Evolutionary conservation across 2,888 invertebrate genomes (phyloP), one percentile per base, ranked within the genome.

Genomic region (Cristatella mucedo): DNA sequence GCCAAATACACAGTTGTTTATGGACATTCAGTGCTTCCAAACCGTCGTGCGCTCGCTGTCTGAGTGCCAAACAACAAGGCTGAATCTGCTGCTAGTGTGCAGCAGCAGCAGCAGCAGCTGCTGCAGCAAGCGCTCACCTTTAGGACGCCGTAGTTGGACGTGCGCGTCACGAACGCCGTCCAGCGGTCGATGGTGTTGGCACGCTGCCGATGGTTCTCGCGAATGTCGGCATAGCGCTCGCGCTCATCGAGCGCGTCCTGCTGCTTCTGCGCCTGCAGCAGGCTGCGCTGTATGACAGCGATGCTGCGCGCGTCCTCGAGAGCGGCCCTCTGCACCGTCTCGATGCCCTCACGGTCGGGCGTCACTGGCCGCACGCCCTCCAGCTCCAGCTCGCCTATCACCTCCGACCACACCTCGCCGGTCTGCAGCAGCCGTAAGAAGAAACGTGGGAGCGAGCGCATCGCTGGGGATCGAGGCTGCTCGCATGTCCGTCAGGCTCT

Each of bases 371-470:
- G 49, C 1, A 65, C 52, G 3, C 52, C 46, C 41, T 66, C 64
- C 31, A 46, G 47, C 29, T 55, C 52, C 18, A 66, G 46, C 46
- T 66, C 66, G 16, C 46, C 46, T 21, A 59, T 52, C 2, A 56
- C 49, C 46, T 66, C 66, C 15, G 53, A 54, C 62, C 63, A 64
- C n/a, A 66, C 64, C 40, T 66, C 65, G 29, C 65, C 63, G 49
- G 59, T 49, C 59, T 61, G 38, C 6, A 46, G 18, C 6, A 5
- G 34, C n/a, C 36, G 26, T 15, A 26, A 11, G 11, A 40, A 6
- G n/a, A n/a, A n/a, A n/a, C n/a, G n/a, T n/a, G n/a, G n/a, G n/a
- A n/a, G n/a, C n/a, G n/a, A n/a, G n/a, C n/a, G n/a, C n/a, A n/a
- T n/a, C n/a, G n/a, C n/a, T n/a, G n/a, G n/a, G n/a, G n/a, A n/a